phyloP scores from a whole-genome alignment of 2,797 vertebrate genomes.

The Spinus olivaceus region DNA sequence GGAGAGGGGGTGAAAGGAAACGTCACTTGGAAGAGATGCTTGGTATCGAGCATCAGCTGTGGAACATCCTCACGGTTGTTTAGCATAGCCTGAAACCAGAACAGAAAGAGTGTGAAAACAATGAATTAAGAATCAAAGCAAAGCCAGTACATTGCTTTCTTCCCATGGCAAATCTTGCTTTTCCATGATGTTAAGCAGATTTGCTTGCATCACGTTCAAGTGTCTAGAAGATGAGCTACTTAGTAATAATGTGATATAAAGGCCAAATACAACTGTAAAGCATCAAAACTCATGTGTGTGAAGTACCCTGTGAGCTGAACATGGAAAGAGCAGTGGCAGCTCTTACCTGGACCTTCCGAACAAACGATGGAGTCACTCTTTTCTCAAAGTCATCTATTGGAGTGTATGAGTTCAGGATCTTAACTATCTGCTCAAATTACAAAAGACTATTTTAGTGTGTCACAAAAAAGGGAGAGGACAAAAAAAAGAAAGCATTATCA shows the following conservation, averaged over 20 bases:
- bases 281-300: background rate
- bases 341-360: constrained; percentile 94
- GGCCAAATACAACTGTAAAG: background rate
- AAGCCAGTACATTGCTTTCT: background rate
- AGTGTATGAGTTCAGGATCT: constrained; percentile 97
- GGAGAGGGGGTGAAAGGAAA: constrained; percentile 90
- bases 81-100: constrained; percentile 82
- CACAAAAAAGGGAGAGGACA: background rate
- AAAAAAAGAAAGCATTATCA: background rate
- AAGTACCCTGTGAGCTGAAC: background rate
- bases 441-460: background rate
- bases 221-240: background rate
- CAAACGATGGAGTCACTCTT: constrained; percentile 90
- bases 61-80: constrained; percentile 82
- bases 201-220: background rate
- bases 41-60: constrained; percentile 90
- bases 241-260: background rate
- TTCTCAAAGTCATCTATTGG: constrained; percentile 99
- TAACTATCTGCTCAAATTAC: constrained; percentile 85
- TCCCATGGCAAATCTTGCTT: background rate
- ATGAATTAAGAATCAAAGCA: background rate
- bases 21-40: constrained; percentile 92
- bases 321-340: background rate
- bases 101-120: constrained; percentile 6
- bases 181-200: background rate